phyloP scores from a whole-genome alignment of 2,797 vertebrate species.

The Thalassophryne amazonica region DNA sequence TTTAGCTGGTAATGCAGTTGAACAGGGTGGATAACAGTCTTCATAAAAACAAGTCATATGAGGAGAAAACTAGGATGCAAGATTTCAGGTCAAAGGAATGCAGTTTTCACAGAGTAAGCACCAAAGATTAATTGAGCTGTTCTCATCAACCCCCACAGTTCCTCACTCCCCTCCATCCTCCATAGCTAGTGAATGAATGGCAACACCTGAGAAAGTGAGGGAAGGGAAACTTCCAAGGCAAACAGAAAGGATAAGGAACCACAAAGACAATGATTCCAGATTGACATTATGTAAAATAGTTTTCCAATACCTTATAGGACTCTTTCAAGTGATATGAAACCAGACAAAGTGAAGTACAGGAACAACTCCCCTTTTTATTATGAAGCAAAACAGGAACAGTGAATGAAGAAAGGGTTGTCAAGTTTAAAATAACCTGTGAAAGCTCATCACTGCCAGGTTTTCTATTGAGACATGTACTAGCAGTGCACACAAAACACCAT shows the following conservation, averaged over 20 bases:
- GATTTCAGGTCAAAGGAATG: constrained; percentile 19
- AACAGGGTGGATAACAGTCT: constrained; percentile 1
- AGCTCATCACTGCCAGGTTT: constrained; percentile 4
- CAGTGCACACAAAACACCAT: constrained; percentile 4
- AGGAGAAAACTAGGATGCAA: constrained; percentile 9
- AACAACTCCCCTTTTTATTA: constrained; percentile 9
- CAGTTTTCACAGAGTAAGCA: constrained; percentile 34
- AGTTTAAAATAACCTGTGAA: background rate
- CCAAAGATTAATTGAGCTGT: constrained; percentile 35
- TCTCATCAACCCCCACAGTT: constrained; percentile 53
- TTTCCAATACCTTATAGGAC: background rate
- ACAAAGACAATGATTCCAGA: constrained; percentile 10
- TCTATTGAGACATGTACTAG: background rate
- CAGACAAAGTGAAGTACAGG: constrained; percentile 8
- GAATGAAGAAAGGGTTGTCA: background rate
- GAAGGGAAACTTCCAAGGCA: constrained; percentile 57
- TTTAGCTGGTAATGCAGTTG: background rate
- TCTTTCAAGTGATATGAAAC: constrained; percentile 9
- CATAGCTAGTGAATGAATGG: constrained; percentile 53
- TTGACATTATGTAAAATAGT: constrained; percentile 18
- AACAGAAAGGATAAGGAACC: constrained; percentile 29
- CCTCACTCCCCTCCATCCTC: constrained; percentile 43
- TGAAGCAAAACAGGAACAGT: constrained; percentile 16
- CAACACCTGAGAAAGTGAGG: constrained; percentile 70
- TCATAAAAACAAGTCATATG: constrained; percentile 17